Base-by-base conservation (phyloP, 2,797 vertebrate species). In the Rhodeus uyekii region DNA sequence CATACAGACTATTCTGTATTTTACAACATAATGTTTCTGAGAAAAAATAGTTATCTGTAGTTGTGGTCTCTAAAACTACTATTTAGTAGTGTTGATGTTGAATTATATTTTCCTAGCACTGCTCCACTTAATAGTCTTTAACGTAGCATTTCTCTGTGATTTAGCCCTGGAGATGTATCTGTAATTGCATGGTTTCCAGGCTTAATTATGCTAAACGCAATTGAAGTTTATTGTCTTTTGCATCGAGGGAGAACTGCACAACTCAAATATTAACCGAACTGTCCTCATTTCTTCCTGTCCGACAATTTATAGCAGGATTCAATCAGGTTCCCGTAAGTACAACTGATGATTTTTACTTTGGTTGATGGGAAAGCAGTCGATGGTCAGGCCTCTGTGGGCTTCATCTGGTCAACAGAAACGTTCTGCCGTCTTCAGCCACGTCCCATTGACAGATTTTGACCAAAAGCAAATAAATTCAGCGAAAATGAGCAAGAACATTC, bases 331-430 rank as follows among this genome's bases (percentile, higher is more conserved):
- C 91, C 90, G 92, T 93, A 94, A 95, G 90, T 79, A 82, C 87
- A 90, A 90, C 92, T 90, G 89, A 93, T 90, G 87, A 87, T 87
- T 92, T 93, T 90, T 91, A 87, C 29, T 91, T 91, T 89, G 78
- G 76, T 91, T 94, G 92, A 94, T 90, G 91, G 94, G 91, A 95
- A 95, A 92, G 91, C 90, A 90, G 89, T 92, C 89, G 91, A 92
- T 87, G 86, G 91, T 94, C 91, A 91, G 94, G 93, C 91, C 89
- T 92, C 89, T 85, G 86, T 84, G 92, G 93, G 92, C 90, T 90
- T 87, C 58, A 3, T 60, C 92, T 85, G 92, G 93, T 93, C 92
- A 93, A 89, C 88, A 92, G 93, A 93, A 93, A 90, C 87, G 91
- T 89, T 84, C 89, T 92, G 92, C 92, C 90, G 88, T 86, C 90